Evolutionary conservation across 2,797 vertebrate genomes (phyloP).

Genomic region (Coendou prehensilis): DNA sequence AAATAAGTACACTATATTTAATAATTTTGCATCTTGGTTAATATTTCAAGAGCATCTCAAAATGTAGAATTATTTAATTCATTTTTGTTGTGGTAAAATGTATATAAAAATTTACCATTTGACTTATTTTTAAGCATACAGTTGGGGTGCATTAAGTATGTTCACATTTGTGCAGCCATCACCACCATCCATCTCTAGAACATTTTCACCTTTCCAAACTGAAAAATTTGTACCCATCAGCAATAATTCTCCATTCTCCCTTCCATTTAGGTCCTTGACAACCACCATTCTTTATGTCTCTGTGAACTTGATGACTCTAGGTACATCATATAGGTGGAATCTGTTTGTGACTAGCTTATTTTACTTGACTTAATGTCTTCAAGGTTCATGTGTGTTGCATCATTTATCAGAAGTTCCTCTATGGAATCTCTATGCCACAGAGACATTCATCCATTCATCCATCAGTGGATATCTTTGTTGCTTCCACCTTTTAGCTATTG

Average conservation of each 20-base stretch:
- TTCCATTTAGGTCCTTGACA: background rate
- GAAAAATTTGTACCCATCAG: background rate
- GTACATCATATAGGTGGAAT: background rate
- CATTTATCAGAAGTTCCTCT: background rate
- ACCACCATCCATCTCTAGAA: background rate
- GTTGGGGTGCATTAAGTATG: background rate
- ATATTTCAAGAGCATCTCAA: constrained; percentile 38
- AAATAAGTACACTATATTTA: background rate
- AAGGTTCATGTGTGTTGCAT: background rate
- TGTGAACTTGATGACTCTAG: background rate
- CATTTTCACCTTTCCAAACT: background rate
- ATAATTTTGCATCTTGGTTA: background rate
- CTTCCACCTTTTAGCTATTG: background rate
- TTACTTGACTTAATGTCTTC: background rate
- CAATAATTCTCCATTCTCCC: background rate
- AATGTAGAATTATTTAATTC: constrained; percentile 50
- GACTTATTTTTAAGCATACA: background rate
- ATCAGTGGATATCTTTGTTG: background rate
- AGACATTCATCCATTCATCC: background rate
- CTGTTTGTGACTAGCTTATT: background rate
- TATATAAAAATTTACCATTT: background rate
- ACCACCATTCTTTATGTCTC: constrained; percentile 5
- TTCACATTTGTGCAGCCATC: background rate
- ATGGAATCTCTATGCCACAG: background rate
- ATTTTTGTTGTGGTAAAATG: background rate